phyloP scores from a whole-genome alignment of 2,888 invertebrate species.

The Parochlus steinenii region DNA sequence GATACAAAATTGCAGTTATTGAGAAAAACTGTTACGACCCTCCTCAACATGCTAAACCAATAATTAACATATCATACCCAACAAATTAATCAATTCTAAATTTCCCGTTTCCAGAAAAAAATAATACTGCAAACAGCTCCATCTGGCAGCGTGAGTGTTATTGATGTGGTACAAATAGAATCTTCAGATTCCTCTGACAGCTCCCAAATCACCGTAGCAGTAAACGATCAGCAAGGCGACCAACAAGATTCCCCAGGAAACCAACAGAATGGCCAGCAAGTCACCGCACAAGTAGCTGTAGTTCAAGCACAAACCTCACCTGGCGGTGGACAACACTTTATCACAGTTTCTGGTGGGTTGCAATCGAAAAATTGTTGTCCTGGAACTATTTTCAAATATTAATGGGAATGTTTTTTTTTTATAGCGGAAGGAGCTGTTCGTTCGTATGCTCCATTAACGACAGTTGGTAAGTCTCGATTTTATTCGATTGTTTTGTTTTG shows the following conservation, averaged over 20 bases:
- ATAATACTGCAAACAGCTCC: constrained; percentile 19
- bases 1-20: too few species aligned
- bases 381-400: not conserved
- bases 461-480: constrained; percentile 13
- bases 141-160: constrained; percentile 21
- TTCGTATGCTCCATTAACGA: constrained; percentile 13
- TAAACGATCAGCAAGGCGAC: not conserved
- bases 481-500: not conserved
- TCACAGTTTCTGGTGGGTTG: constrained; percentile 28
- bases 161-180: constrained; percentile 28
- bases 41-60: not conserved
- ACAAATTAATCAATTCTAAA: constrained; percentile 10
- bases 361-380: not conserved
- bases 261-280: constrained; percentile 24
- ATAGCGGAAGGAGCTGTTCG: constrained; percentile 13
- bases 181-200: constrained; percentile 26
- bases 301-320: constrained; percentile 22
- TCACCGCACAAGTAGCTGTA: constrained; percentile 26
- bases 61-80: not conserved
- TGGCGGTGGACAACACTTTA: constrained; percentile 24
- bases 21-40: not conserved
- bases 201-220: constrained; percentile 14
- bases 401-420: not conserved
- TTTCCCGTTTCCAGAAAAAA: constrained; percentile 21
- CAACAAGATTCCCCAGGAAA: constrained; percentile 21